phyloP scores from a whole-genome alignment of 2,888 invertebrate species.

The Drosophila melanosoma region DNA sequence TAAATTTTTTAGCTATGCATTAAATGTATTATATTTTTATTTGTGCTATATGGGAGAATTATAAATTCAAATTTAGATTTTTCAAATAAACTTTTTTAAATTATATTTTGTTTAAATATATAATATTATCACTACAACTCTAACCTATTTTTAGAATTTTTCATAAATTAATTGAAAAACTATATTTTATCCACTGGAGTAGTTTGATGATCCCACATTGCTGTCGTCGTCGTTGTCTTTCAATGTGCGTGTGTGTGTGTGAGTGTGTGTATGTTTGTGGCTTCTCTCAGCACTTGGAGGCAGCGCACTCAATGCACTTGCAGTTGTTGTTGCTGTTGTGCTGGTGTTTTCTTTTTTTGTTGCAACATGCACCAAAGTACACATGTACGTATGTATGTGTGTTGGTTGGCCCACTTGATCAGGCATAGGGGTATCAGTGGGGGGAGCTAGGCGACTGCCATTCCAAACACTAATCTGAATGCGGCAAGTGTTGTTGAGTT shows the following conservation, averaged over 20 bases:
- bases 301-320: constrained; percentile 71
- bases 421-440: constrained; percentile 25
- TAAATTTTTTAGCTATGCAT: background rate
- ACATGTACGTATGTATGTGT: constrained; percentile 28
- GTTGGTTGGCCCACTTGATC: constrained; percentile 69
- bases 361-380: constrained; percentile 67
- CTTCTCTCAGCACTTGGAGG: constrained; percentile 65
- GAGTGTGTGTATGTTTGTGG: constrained; percentile 60
- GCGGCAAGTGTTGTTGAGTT: constrained; percentile 75
- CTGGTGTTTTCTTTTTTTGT: constrained; percentile 34
- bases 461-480: constrained; percentile 68
- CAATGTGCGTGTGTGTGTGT: constrained; percentile 4
- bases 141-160: background rate
- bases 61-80: background rate
- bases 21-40: background rate
- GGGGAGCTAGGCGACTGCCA: constrained; percentile 32
- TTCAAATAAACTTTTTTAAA: background rate
- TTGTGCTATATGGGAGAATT: background rate
- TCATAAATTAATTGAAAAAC: background rate
- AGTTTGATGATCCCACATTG: constrained; percentile 26
- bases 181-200: background rate
- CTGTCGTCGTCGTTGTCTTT: constrained; percentile 32
- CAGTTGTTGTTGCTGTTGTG: constrained; percentile 40
- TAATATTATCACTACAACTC: background rate
- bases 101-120: background rate